Base-by-base conservation (phyloP, 2,888 invertebrate species). In the Athalia rosae region DNA sequence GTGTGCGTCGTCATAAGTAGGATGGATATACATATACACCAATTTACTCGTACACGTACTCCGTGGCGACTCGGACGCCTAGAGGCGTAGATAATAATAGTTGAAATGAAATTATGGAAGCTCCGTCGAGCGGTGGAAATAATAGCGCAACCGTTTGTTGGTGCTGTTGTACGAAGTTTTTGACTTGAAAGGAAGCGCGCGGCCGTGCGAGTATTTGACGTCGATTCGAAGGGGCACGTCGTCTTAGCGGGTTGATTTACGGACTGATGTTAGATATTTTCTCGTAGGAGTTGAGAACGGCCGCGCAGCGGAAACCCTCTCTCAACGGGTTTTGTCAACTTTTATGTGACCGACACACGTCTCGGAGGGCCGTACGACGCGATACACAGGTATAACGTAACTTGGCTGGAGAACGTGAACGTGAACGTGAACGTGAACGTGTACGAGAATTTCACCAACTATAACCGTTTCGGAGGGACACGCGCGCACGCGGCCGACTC, bases 371-470 rank as follows among this genome's bases (percentile, higher is more conserved):
- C 83, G 84, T 79, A 28, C 28, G 28, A 28, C 28, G 28, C 28
- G 28, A 28, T 2, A 79, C 81, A 79, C 76, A 73, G 78, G 53
- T 79, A 82, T 77, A 79, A 79, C 78, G 80, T 79, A 79, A 78
- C 73, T 61, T 56, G 64, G 73, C 76, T 77, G 76, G 77, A 74
- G 64, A 79, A 73, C 45, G 4, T 8, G 45, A 13, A 47, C 77
- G 45, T 79, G 74, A 66, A 79, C 56, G 28, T 28, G 28, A 59
- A 58, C 76, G 76, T 76, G 64, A 69, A 76, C 74, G 78, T 74
- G 77, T 13, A 80, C 82, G 80, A 81, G 82, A 84, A 83, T 84
- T 83, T 84, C 84, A 81, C 79, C 82, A 83, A 82, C 82, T 80
- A n/a, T n/a, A 83, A 85, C 84, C 86, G 80, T 80, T 81, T 81